Evolutionary conservation across 2,113 vertebrate genomes (phyloP).

Genomic region (Marcusenius ussheri): DNA sequence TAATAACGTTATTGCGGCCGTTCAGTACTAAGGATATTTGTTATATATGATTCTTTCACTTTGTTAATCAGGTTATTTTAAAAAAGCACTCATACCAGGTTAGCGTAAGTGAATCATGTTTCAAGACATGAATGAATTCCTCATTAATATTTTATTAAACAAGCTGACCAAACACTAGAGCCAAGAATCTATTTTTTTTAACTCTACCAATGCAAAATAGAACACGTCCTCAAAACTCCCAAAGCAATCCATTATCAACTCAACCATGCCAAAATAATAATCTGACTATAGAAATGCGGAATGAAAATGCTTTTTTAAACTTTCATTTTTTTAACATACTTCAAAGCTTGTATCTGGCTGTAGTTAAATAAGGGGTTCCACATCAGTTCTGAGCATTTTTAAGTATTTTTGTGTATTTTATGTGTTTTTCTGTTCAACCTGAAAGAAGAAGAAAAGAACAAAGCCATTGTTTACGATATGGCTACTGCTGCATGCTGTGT

Average conservation of each 20-base stretch:
- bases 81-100: background rate
- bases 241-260: background rate
- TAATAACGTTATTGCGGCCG: constrained; percentile 52
- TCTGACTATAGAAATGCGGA: background rate
- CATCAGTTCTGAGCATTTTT: background rate
- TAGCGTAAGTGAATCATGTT: background rate
- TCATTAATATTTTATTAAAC: background rate
- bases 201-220: background rate
- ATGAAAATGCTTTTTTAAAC: background rate
- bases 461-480: constrained; percentile 23
- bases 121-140: background rate
- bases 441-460: background rate
- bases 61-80: background rate
- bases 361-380: background rate
- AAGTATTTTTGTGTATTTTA: background rate
- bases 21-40: background rate
- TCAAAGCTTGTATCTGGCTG: background rate
- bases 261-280: background rate
- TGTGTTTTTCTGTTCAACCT: background rate
- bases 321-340: background rate
- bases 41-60: background rate
- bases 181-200: background rate
- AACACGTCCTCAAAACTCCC: background rate
- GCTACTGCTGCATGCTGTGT: constrained; percentile 26
- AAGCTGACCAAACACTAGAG: background rate